Evolutionary conservation across 2,797 vertebrate genomes (phyloP), one percentile per base, ranked within the genome.

Genomic region (Hephaestus fuliginosus): DNA sequence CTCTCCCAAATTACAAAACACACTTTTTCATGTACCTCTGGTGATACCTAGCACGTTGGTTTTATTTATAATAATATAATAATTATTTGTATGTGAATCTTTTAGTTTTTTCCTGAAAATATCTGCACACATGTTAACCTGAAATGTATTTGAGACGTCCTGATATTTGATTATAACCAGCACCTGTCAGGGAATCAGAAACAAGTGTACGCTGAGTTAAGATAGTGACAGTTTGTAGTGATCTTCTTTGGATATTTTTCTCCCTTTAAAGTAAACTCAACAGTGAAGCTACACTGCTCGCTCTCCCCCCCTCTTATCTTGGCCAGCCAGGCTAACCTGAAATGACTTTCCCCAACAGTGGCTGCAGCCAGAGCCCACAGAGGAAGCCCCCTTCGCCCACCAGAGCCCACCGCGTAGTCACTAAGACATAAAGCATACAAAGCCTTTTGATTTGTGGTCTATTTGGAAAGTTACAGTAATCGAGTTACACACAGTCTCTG

Each of bases 381-480:
- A 57, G 80, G 79, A 81, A 72, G 56, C 68, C 56, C 69, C 28
- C 57, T 33, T 9, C 28, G 12, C 60, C 80, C 71, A 71, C 66
- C 61, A 30, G 14, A 48, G 58, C 22, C 74, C 18, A 15, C 55
- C 44, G 28, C 66, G 43, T 17, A 39, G 55, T 46, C 70, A 57
- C 60, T 62, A 18, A 70, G 55, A 88, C 62, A 73, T 7, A 51
- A 60, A 67, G 28, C 61, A 49, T 7, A 71, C 70, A 74, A 33
- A 74, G 67, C 46, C 4, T 76, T 79, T 20, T 78, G 82, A 86
- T 65, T 78, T 84, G 78, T 65, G 80, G 76, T 83, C 66, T 58
- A 11, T 86, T 81, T 89, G 76, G 84, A 89, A 85, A 78, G 65
- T 74, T 70, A 25, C 44, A 63, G 74, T 82, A 78, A 39, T 75